Base-by-base conservation (phyloP, 2,113 vertebrate genomes). In the Mola mola region DNA sequence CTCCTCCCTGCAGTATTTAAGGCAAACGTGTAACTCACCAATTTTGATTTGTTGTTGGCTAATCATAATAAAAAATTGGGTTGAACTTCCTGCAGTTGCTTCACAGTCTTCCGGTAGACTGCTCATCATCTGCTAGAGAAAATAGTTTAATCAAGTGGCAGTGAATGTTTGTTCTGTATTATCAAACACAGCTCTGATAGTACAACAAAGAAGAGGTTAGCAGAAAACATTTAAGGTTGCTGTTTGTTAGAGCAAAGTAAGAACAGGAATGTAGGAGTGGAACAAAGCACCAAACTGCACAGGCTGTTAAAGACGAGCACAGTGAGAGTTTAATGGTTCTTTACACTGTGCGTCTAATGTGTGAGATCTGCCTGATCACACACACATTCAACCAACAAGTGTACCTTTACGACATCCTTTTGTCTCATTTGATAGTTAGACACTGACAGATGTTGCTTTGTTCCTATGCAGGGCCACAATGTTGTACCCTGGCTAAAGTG, bases 231-330 rank as follows among this genome's bases (percentile, higher is more conserved):
- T n/a, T n/a, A n/a, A n/a, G n/a, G n/a, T n/a, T n/a, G n/a, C n/a
- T n/a, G n/a, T n/a, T n/a, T n/a, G n/a, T n/a, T n/a, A 37, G 40
- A 57, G 29, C 4, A 62, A 68, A 72, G 47, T 50, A 62, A 58
- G 48, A 70, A 59, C 37, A 69, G 72, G 66, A 66, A 82, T 63
- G 66, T 66, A 66, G 69, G 73, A 74, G 67, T 72, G 46, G 37
- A 84, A 68, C 46, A 57, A 71, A 82, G 59, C 72, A 67, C 55
- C 44, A 28, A 72, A 75, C 75, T 42, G 36, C 52, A 46, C 44
- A 47, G 36, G 17, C 64, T 17, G 3, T 68, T 47, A 29, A 46
- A 40, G 44, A 43, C 12, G 36, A 67, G 56, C 41, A 24, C 38
- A 57, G 57, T 40, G 16, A 58, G 50, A 37, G 47, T 53, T 60